These are phyloP conservation scores for Chaetops frenatus DNA, from an alignment of 2,113 vertebrate species.

Conservation along the genomic window DNA sequence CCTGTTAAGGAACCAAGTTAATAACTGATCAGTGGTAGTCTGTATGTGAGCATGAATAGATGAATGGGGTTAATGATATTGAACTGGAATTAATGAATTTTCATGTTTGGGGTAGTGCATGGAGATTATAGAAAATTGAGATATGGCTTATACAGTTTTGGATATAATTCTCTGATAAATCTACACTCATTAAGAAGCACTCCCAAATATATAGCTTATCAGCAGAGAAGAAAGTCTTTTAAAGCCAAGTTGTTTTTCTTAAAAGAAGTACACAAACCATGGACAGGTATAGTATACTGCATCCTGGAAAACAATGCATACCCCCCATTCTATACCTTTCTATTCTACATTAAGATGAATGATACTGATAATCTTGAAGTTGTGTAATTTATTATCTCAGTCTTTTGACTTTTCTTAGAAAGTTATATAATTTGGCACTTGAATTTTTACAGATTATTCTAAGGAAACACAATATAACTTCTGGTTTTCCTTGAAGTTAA, in stretches of 20 bases:
- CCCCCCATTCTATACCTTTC: not conserved
- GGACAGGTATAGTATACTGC: not conserved
- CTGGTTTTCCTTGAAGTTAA: not conserved
- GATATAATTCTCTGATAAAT: not conserved
- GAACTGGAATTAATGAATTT: not conserved
- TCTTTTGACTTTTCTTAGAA: not conserved
- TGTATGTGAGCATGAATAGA: not conserved
- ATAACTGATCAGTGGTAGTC: not conserved
- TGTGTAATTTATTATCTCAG: not conserved
- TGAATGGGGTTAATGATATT: not conserved
- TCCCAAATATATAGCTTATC: not conserved
- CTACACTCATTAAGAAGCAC: not conserved
- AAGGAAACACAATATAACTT: not conserved
- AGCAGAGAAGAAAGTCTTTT: not conserved
- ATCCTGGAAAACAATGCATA: not conserved
- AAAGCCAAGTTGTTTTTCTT: not conserved
- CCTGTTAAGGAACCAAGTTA: not conserved
- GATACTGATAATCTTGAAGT: not conserved
- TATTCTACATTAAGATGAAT: not conserved
- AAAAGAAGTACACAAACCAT: not conserved
- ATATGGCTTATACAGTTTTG: not conserved
- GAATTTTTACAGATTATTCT: not conserved
- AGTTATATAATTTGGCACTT: not conserved
- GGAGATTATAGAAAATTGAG: fast-evolving
- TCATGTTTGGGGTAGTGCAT: not conserved